These are phyloP conservation scores for Zygogramma bicolorata DNA, from an alignment of 2,888 invertebrate species.

Conservation along the genomic window DNA sequence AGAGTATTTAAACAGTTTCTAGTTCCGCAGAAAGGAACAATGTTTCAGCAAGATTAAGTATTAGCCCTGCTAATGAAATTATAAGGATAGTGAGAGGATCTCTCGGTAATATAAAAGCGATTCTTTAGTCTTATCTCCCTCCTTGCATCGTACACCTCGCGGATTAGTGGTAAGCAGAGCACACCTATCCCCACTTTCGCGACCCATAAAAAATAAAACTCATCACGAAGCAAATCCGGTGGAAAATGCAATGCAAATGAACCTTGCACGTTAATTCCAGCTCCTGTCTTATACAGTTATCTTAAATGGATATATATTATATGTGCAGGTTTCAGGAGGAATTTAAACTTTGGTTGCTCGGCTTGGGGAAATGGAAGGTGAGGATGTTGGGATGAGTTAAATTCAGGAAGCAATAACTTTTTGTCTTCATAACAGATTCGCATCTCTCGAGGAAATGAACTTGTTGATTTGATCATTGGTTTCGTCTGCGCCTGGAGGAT, in stretches of 20 bases:
- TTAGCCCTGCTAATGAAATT: constrained; percentile 56
- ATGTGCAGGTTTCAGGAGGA: constrained; percentile 34
- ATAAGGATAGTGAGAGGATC: constrained; percentile 50
- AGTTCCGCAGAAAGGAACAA: constrained; percentile 42
- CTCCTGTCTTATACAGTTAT: constrained; percentile 48
- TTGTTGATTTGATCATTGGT: constrained; percentile 12
- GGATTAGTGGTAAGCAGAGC: constrained; percentile 45
- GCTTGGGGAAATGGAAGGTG: constrained; percentile 33
- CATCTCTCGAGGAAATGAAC: constrained; percentile 17
- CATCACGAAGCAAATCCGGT: constrained; percentile 57
- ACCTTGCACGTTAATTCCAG: constrained; percentile 55
- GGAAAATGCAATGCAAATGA: constrained; percentile 59
- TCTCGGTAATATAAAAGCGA: constrained; percentile 47
- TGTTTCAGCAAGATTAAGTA: constrained; percentile 53
- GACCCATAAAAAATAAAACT: constrained; percentile 59
- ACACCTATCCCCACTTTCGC: constrained; percentile 34
- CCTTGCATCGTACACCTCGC: constrained; percentile 38
- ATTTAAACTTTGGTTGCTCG: constrained; percentile 32
- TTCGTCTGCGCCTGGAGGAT: not conserved
- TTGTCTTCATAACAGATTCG: constrained; percentile 21
- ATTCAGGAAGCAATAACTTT: constrained; percentile 33
- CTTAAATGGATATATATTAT: constrained; percentile 44
- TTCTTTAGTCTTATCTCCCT: constrained; percentile 44
- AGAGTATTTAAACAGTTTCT: constrained; percentile 46
- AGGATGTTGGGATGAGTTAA: constrained; percentile 18